Evolutionary conservation across 2,888 invertebrate species (phyloP), one percentile per base, ranked within the genome.

Genomic region (Meliscaeva auricollis): DNA sequence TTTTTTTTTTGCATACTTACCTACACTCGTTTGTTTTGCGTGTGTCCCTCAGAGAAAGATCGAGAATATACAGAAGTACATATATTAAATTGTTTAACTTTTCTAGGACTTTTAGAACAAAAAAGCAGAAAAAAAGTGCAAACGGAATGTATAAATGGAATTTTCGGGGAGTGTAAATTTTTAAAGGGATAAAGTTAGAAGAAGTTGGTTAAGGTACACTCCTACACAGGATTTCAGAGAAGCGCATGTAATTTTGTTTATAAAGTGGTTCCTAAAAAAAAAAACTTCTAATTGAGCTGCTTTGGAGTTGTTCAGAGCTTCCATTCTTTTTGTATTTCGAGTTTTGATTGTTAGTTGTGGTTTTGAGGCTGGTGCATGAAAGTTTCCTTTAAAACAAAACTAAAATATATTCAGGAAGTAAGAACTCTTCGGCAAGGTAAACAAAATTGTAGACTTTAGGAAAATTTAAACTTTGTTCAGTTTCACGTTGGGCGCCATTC

Each of bases 271-370:
- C 69, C 44, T 54, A 50, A 64, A 64, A 78, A 82, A 83, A 77
- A 83, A 83, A 83, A 83, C 68, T 83, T 83, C 83, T 83, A 83
- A 83, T 83, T 83, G 83, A 83, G 83, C 78, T 83, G 78, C 69
- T 62, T 69, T 83, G 17, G 83, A 83, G 82, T 82, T 76, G 66
- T 77, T 60, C 22, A 20, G 32, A 30, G 69, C n/a, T 48, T 76
- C 38, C 5, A n/a, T 58, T 35, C 13, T 20, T 20, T 17, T 17
- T 13, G 4, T 9, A n/a, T 44, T 60, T 26, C 26, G 22, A 64
- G 17, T 76, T 72, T 66, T 81, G 62, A 64, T 81, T 81, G 64
- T 46, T 56, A 41, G 32, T 22, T 58, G 41, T 35, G 46, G 46
- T 60, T 38, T 44, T 35, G 17, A 44, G 11, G 15, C 15, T 17